A percentile compares a stretch with the other conserved stretches of the same genome.
Conservation (phyloP, 2,888 invertebrate species). For the Punctoribates punctum region DNA sequence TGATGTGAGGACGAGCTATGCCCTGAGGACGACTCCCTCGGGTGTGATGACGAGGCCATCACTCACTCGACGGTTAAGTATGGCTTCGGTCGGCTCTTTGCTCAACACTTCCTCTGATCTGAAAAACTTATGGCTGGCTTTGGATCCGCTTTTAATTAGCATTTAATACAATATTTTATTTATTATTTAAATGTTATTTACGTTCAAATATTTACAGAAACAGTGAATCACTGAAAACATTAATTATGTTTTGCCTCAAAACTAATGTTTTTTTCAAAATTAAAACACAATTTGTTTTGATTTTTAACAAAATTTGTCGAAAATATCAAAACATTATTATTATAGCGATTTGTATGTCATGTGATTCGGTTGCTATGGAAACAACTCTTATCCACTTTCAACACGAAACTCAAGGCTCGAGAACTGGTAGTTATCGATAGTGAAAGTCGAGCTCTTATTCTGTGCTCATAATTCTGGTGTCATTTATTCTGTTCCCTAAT, state of each 20-base stretch:
- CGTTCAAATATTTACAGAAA: too few species aligned
- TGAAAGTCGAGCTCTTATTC: too few species aligned
- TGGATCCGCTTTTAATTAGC: background rate
- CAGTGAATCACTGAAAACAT: too few species aligned
- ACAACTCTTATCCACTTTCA: background rate
- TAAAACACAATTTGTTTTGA: background rate
- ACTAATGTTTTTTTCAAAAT: background rate
- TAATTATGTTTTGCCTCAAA: too few species aligned
- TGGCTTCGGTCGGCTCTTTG: too few species aligned
- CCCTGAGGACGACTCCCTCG: constrained; percentile 14
- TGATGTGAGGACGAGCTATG: constrained; percentile 28
- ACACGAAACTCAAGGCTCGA: background rate
- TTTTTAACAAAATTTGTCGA: background rate
- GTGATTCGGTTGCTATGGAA: background rate
- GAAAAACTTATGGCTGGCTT: background rate
- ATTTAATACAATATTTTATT: background rate
- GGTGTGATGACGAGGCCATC: constrained; percentile 30
- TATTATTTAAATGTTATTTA: too few species aligned
- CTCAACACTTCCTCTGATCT: background rate
- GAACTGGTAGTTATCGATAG: background rate
- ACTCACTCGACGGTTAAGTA: too few species aligned
- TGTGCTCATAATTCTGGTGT: too few species aligned
- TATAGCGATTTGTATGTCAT: constrained; percentile 6
- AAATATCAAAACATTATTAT: constrained; percentile 21
- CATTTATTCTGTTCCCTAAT: too few species aligned